phyloP scores from a whole-genome alignment of 2,797 vertebrate genomes.

The Streptopelia turtur region DNA sequence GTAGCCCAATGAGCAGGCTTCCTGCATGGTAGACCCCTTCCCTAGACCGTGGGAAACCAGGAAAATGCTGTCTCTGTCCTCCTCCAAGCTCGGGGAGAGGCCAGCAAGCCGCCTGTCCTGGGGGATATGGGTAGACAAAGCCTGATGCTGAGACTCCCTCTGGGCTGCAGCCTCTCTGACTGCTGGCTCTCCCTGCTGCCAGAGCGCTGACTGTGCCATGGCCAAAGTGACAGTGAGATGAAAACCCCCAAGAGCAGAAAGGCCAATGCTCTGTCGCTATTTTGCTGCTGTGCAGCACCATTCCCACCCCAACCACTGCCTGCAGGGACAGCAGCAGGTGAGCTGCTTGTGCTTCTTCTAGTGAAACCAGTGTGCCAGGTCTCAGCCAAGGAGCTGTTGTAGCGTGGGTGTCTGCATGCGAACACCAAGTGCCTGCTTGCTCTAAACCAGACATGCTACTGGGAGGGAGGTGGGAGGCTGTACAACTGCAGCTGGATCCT shows the following conservation, averaged over 20 bases:
- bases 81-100: background rate
- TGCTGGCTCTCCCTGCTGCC: fast-evolving
- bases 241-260: fast-evolving
- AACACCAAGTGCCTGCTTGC: background rate
- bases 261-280: background rate
- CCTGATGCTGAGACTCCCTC: background rate
- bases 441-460: background rate
- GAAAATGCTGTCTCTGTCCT: background rate
- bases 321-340: fast-evolving
- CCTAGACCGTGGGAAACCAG: background rate
- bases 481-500: background rate
- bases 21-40: fast-evolving
- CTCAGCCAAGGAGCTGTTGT: background rate
- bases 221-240: fast-evolving
- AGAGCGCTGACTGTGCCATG: background rate
- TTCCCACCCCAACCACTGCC: background rate
- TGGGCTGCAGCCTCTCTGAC: background rate
- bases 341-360: background rate
- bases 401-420: background rate
- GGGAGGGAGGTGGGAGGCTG: background rate
- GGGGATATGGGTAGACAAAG: background rate
- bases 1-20: background rate
- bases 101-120: background rate
- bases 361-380: background rate
- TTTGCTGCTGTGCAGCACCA: background rate